These are phyloP conservation scores for Cuculus canorus DNA, from an alignment of 2,797 vertebrate genomes.

Conservation along the genomic window DNA sequence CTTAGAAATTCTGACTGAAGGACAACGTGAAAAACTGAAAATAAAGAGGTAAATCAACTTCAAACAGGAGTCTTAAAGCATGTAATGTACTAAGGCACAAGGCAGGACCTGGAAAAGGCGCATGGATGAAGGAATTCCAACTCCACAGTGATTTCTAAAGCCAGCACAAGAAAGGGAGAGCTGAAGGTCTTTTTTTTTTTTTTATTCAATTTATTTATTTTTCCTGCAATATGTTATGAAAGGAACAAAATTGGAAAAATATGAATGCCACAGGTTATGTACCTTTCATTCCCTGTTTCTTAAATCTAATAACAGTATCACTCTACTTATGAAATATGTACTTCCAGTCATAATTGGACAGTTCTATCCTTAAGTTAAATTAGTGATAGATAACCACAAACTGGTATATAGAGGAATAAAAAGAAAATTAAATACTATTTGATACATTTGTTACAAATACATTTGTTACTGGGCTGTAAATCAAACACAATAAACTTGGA, in stretches of 20 bases:
- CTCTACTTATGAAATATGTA: not conserved
- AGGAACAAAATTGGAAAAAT: not conserved
- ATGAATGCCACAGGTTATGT: not conserved
- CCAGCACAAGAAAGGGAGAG: not conserved
- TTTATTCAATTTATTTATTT: not conserved
- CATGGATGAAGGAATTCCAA: not conserved
- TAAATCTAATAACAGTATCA: not conserved
- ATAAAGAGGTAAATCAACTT: conserved; percentile 1
- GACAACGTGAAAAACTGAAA: conserved; percentile 1
- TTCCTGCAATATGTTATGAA: not conserved
- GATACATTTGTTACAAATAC: too few species aligned
- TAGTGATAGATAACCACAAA: not conserved
- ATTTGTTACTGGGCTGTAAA: not conserved
- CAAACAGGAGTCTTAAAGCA: not conserved
- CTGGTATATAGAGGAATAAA: not conserved
- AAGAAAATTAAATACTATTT: not conserved
- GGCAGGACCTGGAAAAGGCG: not conserved
- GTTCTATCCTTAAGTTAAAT: conserved; percentile 2
- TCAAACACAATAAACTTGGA: not conserved
- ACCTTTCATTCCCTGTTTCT: not conserved
- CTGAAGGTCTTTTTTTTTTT: not conserved
- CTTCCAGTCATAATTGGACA: not conserved
- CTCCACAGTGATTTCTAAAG: not conserved
- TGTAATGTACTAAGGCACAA: not conserved
- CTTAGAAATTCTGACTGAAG: not conserved